Percentiles rank a stretch among this genome's conserved stretches.
These are phyloP conservation scores for Larimichthys crocea DNA, from an alignment of 2,113 vertebrate species.

Conservation along the genomic window DNA sequence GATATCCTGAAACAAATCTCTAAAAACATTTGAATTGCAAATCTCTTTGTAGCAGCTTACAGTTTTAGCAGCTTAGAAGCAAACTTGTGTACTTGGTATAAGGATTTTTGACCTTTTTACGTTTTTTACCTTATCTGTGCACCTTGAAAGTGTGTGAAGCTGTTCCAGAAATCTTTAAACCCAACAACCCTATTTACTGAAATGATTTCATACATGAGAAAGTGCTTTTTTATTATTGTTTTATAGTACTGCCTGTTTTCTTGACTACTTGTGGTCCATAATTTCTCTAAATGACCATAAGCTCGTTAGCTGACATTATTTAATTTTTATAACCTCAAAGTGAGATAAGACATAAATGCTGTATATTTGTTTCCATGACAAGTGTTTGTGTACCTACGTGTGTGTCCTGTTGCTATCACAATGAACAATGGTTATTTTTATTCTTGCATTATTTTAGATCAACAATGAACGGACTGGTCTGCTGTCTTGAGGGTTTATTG, in stretches of 20 bases:
- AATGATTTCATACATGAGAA: background rate
- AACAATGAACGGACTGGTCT: conserved; percentile 18
- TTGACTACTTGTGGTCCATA: no score
- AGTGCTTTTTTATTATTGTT: no score
- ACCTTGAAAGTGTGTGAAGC: background rate
- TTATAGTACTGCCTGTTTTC: no score
- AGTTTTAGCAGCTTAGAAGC: background rate
- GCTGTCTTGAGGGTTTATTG: conserved; percentile 16
- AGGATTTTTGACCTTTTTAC: no score
- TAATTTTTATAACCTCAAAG: background rate
- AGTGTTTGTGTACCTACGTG: background rate
- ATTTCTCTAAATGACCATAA: no score
- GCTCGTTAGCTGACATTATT: background rate
- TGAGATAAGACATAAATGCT: background rate
- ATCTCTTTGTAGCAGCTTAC: background rate
- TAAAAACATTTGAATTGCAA: background rate
- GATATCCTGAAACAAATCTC: background rate
- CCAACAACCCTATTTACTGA: background rate
- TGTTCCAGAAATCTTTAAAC: no score
- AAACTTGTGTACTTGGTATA: background rate
- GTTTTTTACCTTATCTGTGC: background rate
- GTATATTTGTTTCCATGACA: background rate
- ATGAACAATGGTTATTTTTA: background rate
- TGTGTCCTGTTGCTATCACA: background rate
- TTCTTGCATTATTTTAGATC: conserved; percentile 9